Evolutionary conservation across 2,113 vertebrate species (phyloP), one percentile per base, ranked within the genome.

Genomic region (Myrmecobius fasciatus): DNA sequence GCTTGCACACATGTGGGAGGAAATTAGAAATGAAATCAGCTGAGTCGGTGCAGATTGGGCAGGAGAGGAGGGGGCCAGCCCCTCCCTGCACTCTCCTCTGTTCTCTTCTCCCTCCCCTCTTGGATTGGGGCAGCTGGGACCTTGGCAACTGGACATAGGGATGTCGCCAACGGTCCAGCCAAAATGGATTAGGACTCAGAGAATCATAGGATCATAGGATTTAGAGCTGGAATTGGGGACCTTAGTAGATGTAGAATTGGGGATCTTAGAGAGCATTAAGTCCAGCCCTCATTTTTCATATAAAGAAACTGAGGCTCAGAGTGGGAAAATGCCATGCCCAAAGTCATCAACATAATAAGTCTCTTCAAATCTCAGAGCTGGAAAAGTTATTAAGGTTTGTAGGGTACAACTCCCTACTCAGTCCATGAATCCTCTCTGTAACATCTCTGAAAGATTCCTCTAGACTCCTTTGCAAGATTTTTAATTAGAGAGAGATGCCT

Each of bases 21-120:
- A 98, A 98, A 97, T 97, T 98, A 97, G 97, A 97, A 97, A 98
- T 96, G 96, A 98, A 98, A 97, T 98, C 98, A 98, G 97, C 98
- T 98, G 98, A 98, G 98, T 95, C 93, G 89, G 67, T 11, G 31
- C 53, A 98, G 67, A 83, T 83, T 83, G 20, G 67, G 36, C 67
- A 43, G 67, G 17, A 83, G 67, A 83, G 67, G 6, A 43, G 67
- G 67, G 67, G 67, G 67, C 67, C n/a, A 83, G 67, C 20, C 20
- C 67, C 67, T 43, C 67, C 67, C 67, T 43, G 67, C 17, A 43
- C 67, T 83, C 67, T 43, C 17, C 67, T 83, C 67, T 43, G 6
- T 83, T n/a, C 67, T 83, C 36, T 83, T 43, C n/a, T 7, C 67
- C 20, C n/a, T 83, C 67, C n/a, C n/a, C n/a, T 43, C 67, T 43